Evolutionary conservation across 2,888 invertebrate genomes (phyloP).

Genomic region (Melipona bicolor): DNA sequence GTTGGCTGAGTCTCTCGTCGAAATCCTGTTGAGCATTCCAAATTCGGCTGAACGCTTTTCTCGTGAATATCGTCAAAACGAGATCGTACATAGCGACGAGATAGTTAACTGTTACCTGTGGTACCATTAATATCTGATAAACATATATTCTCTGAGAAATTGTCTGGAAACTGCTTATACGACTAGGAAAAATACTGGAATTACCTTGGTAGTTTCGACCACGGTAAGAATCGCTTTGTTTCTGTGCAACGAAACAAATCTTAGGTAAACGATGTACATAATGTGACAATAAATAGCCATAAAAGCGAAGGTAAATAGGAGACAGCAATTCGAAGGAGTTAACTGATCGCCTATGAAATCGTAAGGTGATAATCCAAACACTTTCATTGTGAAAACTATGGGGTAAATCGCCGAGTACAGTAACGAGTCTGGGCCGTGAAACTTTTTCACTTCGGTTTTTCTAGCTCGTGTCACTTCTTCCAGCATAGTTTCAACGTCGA

Average conservation of each 20-base stretch:
- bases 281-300: conserved; percentile 60
- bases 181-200: neutral
- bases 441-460: conserved; percentile 40
- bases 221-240: conserved; percentile 53
- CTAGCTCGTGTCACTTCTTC: neutral
- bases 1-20: conserved; percentile 70
- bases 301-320: conserved; percentile 63
- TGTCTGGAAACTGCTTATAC: neutral
- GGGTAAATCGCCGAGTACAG: conserved; percentile 78
- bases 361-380: conserved; percentile 81
- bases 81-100: conserved; percentile 68
- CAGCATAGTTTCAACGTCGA: conserved; percentile 54
- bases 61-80: conserved; percentile 46
- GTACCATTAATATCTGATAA: too few relatives aligned
- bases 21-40: conserved; percentile 79
- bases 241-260: conserved; percentile 31
- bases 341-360: conserved; percentile 71
- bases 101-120: conserved; percentile 71
- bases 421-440: conserved; percentile 73
- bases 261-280: conserved; percentile 52
- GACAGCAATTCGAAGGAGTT: conserved; percentile 65
- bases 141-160: neutral
- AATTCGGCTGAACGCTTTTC: conserved; percentile 69
- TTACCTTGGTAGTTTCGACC: conserved; percentile 78
- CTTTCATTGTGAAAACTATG: conserved; percentile 70